Evolutionary conservation across 2,113 vertebrate species (phyloP).

Genomic region (Alligator sinensis): DNA sequence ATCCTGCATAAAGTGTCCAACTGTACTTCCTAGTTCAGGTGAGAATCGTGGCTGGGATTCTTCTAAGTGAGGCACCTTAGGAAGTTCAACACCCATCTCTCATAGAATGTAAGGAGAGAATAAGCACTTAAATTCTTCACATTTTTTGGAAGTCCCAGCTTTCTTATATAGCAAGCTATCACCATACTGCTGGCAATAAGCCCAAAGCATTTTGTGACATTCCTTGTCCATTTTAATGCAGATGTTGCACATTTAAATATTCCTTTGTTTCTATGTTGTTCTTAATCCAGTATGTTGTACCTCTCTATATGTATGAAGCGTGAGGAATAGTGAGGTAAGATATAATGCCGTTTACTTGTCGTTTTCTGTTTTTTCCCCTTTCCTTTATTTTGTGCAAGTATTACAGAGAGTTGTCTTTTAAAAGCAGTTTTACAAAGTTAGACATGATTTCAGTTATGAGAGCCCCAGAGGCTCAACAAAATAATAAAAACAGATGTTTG

Average conservation of each 20-base stretch:
- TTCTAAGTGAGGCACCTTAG: not conserved
- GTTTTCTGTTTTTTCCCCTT: not conserved
- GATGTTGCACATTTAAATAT: not conserved
- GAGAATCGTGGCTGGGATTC: not conserved
- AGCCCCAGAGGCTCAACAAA: conserved; percentile 50
- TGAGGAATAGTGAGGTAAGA: not conserved
- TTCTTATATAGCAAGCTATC: not conserved
- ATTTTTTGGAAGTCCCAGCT: not conserved
- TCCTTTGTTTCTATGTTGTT: not conserved
- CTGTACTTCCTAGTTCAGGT: not conserved
- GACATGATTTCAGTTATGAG: conserved; percentile 34
- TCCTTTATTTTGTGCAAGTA: conserved; percentile 12
- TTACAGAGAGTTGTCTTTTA: conserved; percentile 42
- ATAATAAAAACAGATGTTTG: conserved; percentile 71
- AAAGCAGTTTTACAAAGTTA: conserved; percentile 33
- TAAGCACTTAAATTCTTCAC: not conserved
- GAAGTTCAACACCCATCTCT: not conserved
- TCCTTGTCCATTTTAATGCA: conserved; percentile 2
- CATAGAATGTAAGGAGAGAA: not conserved
- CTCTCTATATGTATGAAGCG: not conserved
- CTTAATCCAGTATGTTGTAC: not conserved
- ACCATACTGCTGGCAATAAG: not conserved
- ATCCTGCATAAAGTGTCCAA: not conserved
- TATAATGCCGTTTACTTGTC: not conserved
- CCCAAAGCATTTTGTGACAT: not conserved